These are phyloP conservation scores for Cichlasoma orientale DNA, from an alignment of 2,797 vertebrate species.

Conservation along the genomic window DNA sequence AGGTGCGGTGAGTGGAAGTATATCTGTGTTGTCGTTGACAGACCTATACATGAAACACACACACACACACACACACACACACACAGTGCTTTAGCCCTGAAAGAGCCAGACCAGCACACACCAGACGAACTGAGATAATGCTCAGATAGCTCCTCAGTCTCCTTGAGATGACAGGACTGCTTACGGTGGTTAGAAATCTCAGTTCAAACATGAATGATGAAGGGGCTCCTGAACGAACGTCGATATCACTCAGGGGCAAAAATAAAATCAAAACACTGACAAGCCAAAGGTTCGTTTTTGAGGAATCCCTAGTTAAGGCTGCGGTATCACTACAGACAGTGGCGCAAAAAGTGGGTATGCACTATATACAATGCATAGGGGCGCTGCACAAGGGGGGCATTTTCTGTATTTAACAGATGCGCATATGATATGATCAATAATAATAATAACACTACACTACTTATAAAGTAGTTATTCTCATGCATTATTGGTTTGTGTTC, in stretches of 20 bases:
- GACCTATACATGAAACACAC: slow-evolving; percentile 62
- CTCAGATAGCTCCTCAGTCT: slow-evolving; percentile 20
- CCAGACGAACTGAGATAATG: slow-evolving; percentile 23
- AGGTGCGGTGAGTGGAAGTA: slow-evolving; percentile 68
- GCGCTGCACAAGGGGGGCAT: too few relatives aligned
- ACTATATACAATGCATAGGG: too few relatives aligned
- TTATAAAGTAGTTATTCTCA: neutral
- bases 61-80: slow-evolving; percentile 49
- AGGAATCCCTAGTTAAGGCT: neutral
- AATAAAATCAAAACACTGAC: slow-evolving; percentile 12
- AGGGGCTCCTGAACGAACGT: slow-evolving; percentile 15
- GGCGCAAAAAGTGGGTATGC: too few relatives aligned
- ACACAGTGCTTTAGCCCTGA: slow-evolving; percentile 14
- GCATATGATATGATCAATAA: too few relatives aligned
- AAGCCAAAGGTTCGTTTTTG: slow-evolving; percentile 8
- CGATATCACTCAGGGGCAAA: slow-evolving; percentile 6
- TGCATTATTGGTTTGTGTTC: neutral
- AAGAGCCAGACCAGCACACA: slow-evolving; percentile 30
- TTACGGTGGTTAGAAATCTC: slow-evolving; percentile 36
- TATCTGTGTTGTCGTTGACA: slow-evolving; percentile 60
- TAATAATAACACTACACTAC: neutral
- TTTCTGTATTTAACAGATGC: too few relatives aligned
- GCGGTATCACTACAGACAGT: too few relatives aligned
- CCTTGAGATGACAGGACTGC: slow-evolving; percentile 41
- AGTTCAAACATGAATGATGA: slow-evolving; percentile 31